These are phyloP conservation scores for Melanostigma gelatinosum DNA, from an alignment of 2,113 vertebrate genomes.

Conservation along the genomic window DNA sequence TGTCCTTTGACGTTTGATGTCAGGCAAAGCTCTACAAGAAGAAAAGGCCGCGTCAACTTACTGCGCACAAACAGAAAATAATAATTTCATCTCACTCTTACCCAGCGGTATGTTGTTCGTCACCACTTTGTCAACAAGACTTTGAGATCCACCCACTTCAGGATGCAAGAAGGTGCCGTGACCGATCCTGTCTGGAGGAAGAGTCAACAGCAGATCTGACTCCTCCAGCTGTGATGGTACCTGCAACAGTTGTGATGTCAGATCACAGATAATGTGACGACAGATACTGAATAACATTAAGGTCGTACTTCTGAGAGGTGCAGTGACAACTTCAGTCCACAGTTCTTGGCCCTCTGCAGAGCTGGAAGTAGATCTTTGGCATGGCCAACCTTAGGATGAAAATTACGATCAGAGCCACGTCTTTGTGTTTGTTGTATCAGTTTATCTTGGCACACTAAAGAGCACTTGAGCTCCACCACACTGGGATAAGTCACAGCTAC, in stretches of 20 bases:
- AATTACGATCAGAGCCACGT: background rate
- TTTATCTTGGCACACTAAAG: background rate
- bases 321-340: slow-evolving; percentile 91
- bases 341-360: slow-evolving; percentile 88
- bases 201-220: slow-evolving; percentile 87
- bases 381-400: slow-evolving; percentile 86
- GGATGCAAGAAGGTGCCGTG: slow-evolving; percentile 94
- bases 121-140: slow-evolving; percentile 88
- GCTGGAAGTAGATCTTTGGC: slow-evolving; percentile 90
- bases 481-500: background rate
- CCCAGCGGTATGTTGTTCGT: slow-evolving; percentile 90
- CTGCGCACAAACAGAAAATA: background rate
- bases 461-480: background rate
- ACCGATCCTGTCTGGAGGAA: slow-evolving; percentile 91
- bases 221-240: slow-evolving; percentile 90
- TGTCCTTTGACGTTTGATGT: slow-evolving; percentile 96
- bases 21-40: slow-evolving; percentile 90
- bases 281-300: background rate
- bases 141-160: slow-evolving; percentile 81
- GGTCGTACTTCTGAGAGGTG: slow-evolving; percentile 93
- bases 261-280: background rate
- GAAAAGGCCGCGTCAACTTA: background rate
- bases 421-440: background rate
- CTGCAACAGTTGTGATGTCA: slow-evolving; percentile 75
- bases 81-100: slow-evolving; percentile 62